Base-by-base conservation (phyloP, 1,140 invertebrate species). In the Zaprionus inermis region DNA sequence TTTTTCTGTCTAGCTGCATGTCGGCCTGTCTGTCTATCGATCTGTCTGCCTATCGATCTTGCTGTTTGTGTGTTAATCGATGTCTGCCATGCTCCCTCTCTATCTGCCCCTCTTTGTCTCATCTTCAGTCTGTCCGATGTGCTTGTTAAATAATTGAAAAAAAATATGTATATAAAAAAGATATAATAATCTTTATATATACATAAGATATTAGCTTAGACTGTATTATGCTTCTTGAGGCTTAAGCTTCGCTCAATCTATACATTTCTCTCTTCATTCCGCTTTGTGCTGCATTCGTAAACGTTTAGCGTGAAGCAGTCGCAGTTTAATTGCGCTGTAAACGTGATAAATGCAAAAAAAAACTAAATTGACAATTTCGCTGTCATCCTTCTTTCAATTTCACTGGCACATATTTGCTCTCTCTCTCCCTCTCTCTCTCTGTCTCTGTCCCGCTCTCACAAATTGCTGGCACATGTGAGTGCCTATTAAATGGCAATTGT, bases 401-500 rank as follows among this genome's bases (percentile, higher is more conserved):
- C 9, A 22, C 20, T 22, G 22, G 18, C 10, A 49, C 22, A 49
- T 49, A 12, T 49, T 49, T 20, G 18, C n/a, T 10, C 44, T 49
- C n/a, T 3, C 38, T 41, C 36, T 38, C 5, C n/a, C 36, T 38
- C 34, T 36, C 36, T n/a, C 0, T n/a, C 36, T 1, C 5, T 38
- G n/a, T 41, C 6, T 41, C n/a, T 20, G 6, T 18, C 44, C 9
- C 41, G n/a, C 18, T 18, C 10, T 46, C 5, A 11, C 60, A 85
- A 84, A 84, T 84, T 84, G 81, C 14, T 66, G 78, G 67, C 81
- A 81, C 78, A 85, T 77, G 78, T 32, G 46, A 90, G 86, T 81
- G 86, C 79, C 82, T 91, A 90, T 90, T 90, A 88, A 90, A 88
- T 84, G 72, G 88, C 88, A 91, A 90, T 90, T 90, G 82, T 88